Conservation (phyloP, 2,888 invertebrate genomes). For the Kuschelorhynchus macadamiae region DNA sequence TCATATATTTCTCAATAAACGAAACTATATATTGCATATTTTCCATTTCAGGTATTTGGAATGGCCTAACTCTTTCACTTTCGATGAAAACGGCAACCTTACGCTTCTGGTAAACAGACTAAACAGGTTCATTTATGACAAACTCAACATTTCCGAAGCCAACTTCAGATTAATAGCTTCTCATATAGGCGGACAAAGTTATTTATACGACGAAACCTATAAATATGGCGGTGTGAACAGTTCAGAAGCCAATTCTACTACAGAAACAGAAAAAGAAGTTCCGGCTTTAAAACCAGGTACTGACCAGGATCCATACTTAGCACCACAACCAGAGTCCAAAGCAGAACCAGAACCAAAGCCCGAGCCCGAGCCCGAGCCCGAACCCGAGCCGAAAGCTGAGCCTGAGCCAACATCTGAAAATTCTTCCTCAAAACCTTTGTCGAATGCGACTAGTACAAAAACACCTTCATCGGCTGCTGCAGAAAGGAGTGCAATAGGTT, state of each 20-base stretch:
- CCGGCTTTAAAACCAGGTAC: slow-evolving; percentile 35
- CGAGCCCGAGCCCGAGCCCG: slow-evolving; percentile 38
- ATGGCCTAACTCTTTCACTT: slow-evolving; percentile 81
- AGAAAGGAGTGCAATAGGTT: slow-evolving; percentile 8
- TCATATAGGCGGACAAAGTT: slow-evolving; percentile 75
- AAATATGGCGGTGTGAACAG: slow-evolving; percentile 48
- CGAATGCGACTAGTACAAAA: no score
- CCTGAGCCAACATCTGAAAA: slow-evolving; percentile 35
- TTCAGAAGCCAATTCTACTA: slow-evolving; percentile 28
- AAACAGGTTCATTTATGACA: slow-evolving; percentile 76
- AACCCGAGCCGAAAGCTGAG: slow-evolving; percentile 32
- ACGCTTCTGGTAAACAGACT: slow-evolving; percentile 79
- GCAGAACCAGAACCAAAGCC: slow-evolving; percentile 24
- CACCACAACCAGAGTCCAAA: slow-evolving; percentile 49
- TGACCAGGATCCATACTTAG: slow-evolving; percentile 52
- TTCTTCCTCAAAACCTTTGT: slow-evolving; percentile 5
- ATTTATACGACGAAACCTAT: slow-evolving; percentile 71
- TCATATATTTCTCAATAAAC: no score
- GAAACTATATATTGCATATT: no score
- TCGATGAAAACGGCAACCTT: slow-evolving; percentile 77
- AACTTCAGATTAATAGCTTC: slow-evolving; percentile 80
- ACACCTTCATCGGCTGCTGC: slow-evolving; percentile 21
- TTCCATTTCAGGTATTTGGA: slow-evolving; percentile 72
- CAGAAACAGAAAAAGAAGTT: slow-evolving; percentile 7
- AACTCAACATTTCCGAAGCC: slow-evolving; percentile 72